These are phyloP conservation scores for Hybognathus amarus DNA, from an alignment of 2,797 vertebrate genomes.

Conservation along the genomic window DNA sequence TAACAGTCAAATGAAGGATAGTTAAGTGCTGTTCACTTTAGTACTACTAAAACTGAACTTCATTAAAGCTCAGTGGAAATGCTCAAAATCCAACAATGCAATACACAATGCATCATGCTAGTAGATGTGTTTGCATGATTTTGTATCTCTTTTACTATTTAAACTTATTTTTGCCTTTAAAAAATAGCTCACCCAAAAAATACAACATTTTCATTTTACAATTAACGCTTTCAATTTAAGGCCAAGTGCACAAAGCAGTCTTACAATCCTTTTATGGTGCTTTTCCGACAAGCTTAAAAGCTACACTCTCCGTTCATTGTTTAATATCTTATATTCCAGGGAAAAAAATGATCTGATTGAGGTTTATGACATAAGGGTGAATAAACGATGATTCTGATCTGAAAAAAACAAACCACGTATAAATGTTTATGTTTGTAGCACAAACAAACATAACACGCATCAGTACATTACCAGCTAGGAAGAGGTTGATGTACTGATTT, in stretches of 20 bases:
- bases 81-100: background rate
- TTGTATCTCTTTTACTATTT: background rate
- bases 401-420: too few species aligned
- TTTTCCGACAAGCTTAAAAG: background rate
- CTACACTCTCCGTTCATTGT: background rate
- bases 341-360: background rate
- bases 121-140: background rate
- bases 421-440: background rate
- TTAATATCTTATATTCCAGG: background rate
- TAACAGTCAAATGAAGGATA: conserved; percentile 64
- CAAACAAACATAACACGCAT: conserved; percentile 47
- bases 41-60: background rate
- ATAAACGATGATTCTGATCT: background rate
- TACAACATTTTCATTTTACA: background rate
- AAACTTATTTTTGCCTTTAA: background rate
- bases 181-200: background rate
- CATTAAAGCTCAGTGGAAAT: background rate
- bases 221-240: background rate
- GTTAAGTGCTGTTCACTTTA: conserved; percentile 38
- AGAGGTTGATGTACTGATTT: conserved; percentile 91
- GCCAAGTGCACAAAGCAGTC: background rate
- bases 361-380: background rate
- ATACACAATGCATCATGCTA: background rate
- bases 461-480: conserved; percentile 83
- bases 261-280: background rate